phyloP scores from a whole-genome alignment of 2,113 vertebrate species.

The Phoenicopterus ruber region DNA sequence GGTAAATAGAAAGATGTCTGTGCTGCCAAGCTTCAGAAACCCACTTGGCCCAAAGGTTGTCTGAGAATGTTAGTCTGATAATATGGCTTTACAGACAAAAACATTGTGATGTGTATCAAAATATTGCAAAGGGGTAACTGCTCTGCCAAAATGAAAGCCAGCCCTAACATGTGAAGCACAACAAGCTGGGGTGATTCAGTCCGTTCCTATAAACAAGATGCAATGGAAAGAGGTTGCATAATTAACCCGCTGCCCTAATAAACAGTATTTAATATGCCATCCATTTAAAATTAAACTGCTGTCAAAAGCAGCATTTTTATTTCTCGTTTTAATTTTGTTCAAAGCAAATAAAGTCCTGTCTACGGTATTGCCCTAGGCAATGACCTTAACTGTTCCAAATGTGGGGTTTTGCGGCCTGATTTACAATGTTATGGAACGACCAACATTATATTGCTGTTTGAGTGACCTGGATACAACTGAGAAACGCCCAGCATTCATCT shows the following conservation, averaged over 20 bases:
- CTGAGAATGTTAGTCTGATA: neutral
- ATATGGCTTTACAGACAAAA: neutral
- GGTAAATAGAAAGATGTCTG: neutral
- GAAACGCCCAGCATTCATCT: neutral
- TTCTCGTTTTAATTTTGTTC: slow-evolving; percentile 18
- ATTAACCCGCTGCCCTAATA: slow-evolving; percentile 8
- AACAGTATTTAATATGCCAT: neutral
- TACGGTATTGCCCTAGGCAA: neutral
- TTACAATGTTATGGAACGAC: neutral
- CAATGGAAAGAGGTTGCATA: slow-evolving; percentile 21
- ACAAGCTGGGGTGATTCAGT: neutral
- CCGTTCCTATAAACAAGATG: neutral
- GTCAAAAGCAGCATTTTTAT: neutral
- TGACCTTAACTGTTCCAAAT: neutral
- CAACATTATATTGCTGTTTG: neutral
- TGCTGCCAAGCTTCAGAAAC: neutral
- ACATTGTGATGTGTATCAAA: neutral
- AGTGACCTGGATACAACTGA: neutral
- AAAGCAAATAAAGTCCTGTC: slow-evolving; percentile 15
- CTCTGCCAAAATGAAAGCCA: neutral
- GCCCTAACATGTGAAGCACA: neutral
- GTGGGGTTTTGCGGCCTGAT: neutral
- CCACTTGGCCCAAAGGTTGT: neutral
- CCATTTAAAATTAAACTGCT: slow-evolving; percentile 21
- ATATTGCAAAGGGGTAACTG: neutral